phyloP scores from a whole-genome alignment of 2,113 vertebrate species.

The Theropithecus gelada region DNA sequence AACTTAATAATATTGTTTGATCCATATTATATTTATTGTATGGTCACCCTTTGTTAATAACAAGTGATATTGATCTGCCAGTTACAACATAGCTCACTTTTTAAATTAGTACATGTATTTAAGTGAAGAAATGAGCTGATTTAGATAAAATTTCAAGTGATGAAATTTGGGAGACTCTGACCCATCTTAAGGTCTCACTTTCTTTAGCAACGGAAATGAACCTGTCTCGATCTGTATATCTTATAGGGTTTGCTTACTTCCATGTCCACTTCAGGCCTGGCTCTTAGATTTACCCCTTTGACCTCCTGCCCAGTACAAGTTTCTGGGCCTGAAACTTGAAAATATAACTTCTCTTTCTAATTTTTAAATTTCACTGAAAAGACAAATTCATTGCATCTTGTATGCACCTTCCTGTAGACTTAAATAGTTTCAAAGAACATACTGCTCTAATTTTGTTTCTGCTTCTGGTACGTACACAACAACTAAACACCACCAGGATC shows the following conservation, averaged over 20 bases:
- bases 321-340: not conserved
- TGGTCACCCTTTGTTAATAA: not conserved
- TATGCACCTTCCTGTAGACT: not conserved
- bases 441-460: constrained; percentile 17
- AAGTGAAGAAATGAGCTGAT: not conserved
- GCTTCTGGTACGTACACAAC: not conserved
- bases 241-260: not conserved
- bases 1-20: constrained; percentile 36
- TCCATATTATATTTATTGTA: not conserved
- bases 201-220: not conserved
- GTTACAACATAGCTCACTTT: not conserved
- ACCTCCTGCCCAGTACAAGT: not conserved
- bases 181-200: not conserved
- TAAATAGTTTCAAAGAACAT: constrained; percentile 16
- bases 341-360: not conserved
- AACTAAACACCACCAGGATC: not conserved
- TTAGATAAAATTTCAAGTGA: not conserved
- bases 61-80: not conserved
- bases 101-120: constrained; percentile 10
- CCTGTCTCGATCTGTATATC: not conserved
- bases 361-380: constrained; percentile 8
- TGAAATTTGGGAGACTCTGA: not conserved
- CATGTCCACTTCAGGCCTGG: not conserved
- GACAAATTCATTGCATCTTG: not conserved
- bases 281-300: not conserved